Percentiles rank a stretch among this genome's conserved stretches.
Evolutionary conservation across 1,140 invertebrate species (phyloP).

Genomic region (Lordiphosa stackelbergi): DNA sequence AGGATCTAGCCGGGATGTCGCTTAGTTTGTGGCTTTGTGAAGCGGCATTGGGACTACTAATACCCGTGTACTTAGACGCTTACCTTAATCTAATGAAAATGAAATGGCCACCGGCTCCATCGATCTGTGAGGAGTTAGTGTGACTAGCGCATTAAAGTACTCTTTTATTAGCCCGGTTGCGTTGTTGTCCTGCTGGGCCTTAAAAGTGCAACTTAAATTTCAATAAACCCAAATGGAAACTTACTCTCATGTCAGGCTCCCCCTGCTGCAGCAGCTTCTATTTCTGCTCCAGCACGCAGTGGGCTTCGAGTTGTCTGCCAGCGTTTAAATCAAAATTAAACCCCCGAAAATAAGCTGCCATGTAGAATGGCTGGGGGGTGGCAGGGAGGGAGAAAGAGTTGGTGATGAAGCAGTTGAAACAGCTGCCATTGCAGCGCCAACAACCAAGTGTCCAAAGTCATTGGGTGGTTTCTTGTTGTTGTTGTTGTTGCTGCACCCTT

Average conservation of each 20-base stretch:
- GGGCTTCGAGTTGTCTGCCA: constrained; percentile 58
- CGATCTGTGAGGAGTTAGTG: constrained; percentile 13
- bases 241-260: constrained; percentile 11
- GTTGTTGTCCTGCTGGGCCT: constrained; percentile 10
- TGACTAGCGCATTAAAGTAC: constrained; percentile 37
- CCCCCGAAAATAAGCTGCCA: constrained; percentile 62
- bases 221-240: constrained; percentile 27
- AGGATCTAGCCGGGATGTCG: constrained; percentile 15
- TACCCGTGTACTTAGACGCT: constrained; percentile 30
- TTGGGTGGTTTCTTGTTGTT: constrained; percentile 13
- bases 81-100: constrained; percentile 67
- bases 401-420: constrained; percentile 4
- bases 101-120: constrained; percentile 38
- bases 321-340: constrained; percentile 74
- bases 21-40: not conserved
- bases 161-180: constrained; percentile 54
- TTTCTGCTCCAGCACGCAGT: constrained; percentile 58
- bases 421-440: constrained; percentile 38
- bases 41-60: not conserved
- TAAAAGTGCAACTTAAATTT: constrained; percentile 56
- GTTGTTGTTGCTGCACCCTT: constrained; percentile 11
- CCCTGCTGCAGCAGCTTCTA: not conserved
- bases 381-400: too few species aligned
- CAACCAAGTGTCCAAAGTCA: constrained; percentile 63
- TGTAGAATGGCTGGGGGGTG: not conserved